A percentile compares a stretch with the other conserved stretches of the same genome.
phyloP scores from a whole-genome alignment of 2,113 vertebrate genomes.

The Condylura cristata region DNA sequence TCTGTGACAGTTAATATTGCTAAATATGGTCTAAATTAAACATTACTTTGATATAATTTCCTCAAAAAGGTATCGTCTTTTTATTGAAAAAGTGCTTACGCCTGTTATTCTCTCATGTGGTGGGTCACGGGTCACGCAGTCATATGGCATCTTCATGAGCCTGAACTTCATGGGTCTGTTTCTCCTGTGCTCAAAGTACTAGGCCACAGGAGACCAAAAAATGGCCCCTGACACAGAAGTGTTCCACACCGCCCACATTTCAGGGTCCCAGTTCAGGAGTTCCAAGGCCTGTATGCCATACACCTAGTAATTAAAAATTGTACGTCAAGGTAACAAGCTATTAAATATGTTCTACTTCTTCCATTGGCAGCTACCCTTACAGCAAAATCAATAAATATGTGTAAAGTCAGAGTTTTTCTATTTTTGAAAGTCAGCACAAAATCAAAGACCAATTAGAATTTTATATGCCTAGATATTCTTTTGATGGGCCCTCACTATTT shows the following conservation, averaged over 20 bases:
- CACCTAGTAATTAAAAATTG: background rate
- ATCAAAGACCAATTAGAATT: constrained; percentile 42
- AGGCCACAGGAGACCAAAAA: background rate
- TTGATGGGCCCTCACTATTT: constrained; percentile 12
- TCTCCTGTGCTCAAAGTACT: background rate
- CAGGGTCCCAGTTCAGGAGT: background rate
- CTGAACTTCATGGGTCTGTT: no score
- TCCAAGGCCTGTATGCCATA: background rate
- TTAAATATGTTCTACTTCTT: constrained; percentile 19
- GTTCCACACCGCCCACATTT: background rate
- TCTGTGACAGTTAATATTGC: no score
- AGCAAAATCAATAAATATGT: constrained; percentile 37
- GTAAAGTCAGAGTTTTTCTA: constrained; percentile 46
- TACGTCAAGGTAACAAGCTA: constrained; percentile 6
- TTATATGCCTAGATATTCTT: background rate
- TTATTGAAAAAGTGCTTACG: no score
- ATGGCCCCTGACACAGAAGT: background rate
- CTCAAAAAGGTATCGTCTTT: no score
- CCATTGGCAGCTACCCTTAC: constrained; percentile 36
- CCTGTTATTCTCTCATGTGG: no score
- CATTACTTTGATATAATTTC: no score
- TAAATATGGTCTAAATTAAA: no score
- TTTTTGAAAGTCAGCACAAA: constrained; percentile 45
- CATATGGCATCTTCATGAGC: no score
- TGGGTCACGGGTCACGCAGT: no score